Evolutionary conservation across 1,140 invertebrate genomes (phyloP).

Genomic region (Meteorus sp.): DNA sequence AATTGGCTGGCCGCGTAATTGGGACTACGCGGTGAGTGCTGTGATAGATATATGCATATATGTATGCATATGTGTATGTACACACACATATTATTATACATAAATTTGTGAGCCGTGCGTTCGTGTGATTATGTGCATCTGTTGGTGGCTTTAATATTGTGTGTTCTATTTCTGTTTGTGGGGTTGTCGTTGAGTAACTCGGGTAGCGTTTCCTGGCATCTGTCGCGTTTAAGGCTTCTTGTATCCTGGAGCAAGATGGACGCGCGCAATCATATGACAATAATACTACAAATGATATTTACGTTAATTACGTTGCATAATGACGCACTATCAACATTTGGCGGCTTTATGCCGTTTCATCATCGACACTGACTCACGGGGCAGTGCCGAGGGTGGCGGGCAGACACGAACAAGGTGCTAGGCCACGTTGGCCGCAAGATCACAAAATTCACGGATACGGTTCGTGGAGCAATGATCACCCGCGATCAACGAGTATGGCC

Average conservation of each 20-base stretch:
- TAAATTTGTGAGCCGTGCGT: too few species aligned
- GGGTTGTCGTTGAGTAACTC: neutral
- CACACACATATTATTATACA: too few species aligned
- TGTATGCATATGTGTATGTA: too few species aligned
- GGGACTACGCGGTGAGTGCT: too few species aligned
- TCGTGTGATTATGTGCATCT: too few species aligned
- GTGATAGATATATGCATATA: too few species aligned
- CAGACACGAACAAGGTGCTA: conserved; percentile 9
- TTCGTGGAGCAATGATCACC: conserved; percentile 27
- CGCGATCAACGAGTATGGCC: conserved; percentile 26
- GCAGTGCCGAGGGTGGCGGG: conserved; percentile 26
- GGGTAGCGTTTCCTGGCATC: too few species aligned
- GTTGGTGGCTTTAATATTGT: too few species aligned
- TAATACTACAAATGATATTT: too few species aligned
- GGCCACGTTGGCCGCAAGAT: conserved; percentile 5
- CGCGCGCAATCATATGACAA: conserved; percentile 55
- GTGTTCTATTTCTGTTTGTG: too few species aligned
- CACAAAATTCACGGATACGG: conserved; percentile 14
- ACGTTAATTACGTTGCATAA: conserved; percentile 2
- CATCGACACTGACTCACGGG: conserved; percentile 19
- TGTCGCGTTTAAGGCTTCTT: conserved; percentile 11
- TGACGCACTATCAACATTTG: neutral
- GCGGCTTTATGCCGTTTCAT: conserved; percentile 10
- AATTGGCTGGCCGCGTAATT: neutral
- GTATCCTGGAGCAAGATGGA: conserved; percentile 46